Percentiles rank a stretch among this genome's conserved stretches.
Conservation (phyloP, 2,888 invertebrate genomes). For the Molorchus minor region DNA sequence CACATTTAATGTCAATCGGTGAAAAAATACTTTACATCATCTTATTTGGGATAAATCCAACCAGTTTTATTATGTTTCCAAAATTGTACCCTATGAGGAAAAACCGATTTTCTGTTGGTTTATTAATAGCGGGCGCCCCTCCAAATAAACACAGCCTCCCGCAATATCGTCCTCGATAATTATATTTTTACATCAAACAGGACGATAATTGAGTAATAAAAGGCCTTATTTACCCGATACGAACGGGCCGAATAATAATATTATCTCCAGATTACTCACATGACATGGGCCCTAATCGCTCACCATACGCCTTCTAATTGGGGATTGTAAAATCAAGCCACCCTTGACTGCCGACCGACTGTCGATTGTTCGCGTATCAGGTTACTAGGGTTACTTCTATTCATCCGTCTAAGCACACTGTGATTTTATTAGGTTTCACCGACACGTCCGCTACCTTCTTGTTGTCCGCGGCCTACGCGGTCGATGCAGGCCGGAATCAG, state of each 20-base stretch:
- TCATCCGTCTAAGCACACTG: slow-evolving; percentile 44
- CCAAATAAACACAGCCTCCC: slow-evolving; percentile 3
- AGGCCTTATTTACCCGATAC: slow-evolving; percentile 37
- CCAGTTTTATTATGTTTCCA: too few species aligned
- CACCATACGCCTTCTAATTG: slow-evolving; percentile 56
- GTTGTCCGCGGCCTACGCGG: slow-evolving; percentile 8
- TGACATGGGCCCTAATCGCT: slow-evolving; percentile 49
- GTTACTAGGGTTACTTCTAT: slow-evolving; percentile 55
- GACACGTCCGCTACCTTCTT: slow-evolving; percentile 38
- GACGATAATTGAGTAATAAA: slow-evolving; percentile 38
- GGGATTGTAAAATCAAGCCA: slow-evolving; percentile 60
- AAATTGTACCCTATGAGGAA: too few species aligned
- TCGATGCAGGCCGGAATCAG: slow-evolving; percentile 10
- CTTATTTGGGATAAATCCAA: too few species aligned
- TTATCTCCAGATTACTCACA: slow-evolving; percentile 46
- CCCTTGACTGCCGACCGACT: slow-evolving; percentile 54
- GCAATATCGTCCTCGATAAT: slow-evolving; percentile 22
- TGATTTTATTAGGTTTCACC: slow-evolving; percentile 50
- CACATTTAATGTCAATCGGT: too few species aligned
- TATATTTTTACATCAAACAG: slow-evolving; percentile 35
- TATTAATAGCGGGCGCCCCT: too few species aligned
- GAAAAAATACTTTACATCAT: too few species aligned
- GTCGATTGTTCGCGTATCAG: slow-evolving; percentile 50
- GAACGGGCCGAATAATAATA: slow-evolving; percentile 38
- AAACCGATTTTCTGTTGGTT: too few species aligned